A percentile compares a stretch with the other conserved stretches of the same genome.
phyloP scores from a whole-genome alignment of 2,113 vertebrate genomes.

The Gymnarchus niloticus region DNA sequence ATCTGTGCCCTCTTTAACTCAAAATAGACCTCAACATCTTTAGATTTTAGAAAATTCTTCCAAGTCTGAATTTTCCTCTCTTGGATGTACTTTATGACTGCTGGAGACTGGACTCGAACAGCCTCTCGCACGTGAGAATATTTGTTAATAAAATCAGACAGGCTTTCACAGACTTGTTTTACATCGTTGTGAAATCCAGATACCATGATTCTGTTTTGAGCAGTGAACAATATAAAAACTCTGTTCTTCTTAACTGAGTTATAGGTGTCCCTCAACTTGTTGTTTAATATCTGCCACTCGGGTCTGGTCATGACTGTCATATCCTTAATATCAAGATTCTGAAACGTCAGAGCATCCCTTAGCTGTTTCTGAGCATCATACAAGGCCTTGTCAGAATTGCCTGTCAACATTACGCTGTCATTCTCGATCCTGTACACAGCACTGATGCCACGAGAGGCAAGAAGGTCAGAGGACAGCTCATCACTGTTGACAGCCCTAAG shows the following conservation, averaged over 20 bases:
- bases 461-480: constrained; percentile 60
- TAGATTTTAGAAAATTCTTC: constrained; percentile 33
- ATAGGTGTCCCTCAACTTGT: constrained; percentile 41
- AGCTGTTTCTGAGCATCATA: constrained; percentile 66
- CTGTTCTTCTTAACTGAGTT: constrained; percentile 44
- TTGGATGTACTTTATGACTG: constrained; percentile 57
- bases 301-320: constrained; percentile 39
- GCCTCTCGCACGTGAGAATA: constrained; percentile 48
- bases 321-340: constrained; percentile 55
- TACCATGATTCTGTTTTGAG: constrained; percentile 49
- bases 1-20: constrained; percentile 46
- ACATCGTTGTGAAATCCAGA: constrained; percentile 61
- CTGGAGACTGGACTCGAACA: constrained; percentile 42
- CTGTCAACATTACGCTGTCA: constrained; percentile 53
- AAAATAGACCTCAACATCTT: constrained; percentile 49
- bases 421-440: constrained; percentile 56
- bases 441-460: constrained; percentile 60
- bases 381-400: constrained; percentile 45
- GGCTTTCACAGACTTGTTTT: constrained; percentile 37
- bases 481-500: constrained; percentile 51
- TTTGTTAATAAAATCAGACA: constrained; percentile 60
- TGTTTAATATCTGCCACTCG: constrained; percentile 50
- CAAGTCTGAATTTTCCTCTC: constrained; percentile 47
- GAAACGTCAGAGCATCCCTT: constrained; percentile 36
- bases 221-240: constrained; percentile 30